These are phyloP conservation scores for Tinea trinotella DNA, from an alignment of 2,888 invertebrate species.

Conservation along the genomic window DNA sequence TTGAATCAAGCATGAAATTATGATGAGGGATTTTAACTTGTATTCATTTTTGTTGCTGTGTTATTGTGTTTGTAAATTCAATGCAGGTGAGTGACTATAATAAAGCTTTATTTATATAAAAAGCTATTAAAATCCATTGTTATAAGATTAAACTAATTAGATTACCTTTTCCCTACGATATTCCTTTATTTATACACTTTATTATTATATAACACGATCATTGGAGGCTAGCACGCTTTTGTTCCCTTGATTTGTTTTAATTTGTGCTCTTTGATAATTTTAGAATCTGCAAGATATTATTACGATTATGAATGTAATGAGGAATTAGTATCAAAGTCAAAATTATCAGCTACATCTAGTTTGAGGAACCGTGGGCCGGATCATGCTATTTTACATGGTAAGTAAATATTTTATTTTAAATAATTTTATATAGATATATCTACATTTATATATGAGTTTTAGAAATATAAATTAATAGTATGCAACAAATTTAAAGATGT, in stretches of 20 bases:
- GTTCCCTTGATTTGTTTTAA: too few species aligned
- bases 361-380: slow-evolving; percentile 87
- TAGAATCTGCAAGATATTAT: slow-evolving; percentile 57
- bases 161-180: neutral
- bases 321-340: slow-evolving; percentile 81
- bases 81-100: slow-evolving; percentile 56
- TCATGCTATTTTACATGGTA: slow-evolving; percentile 89
- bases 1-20: slow-evolving; percentile 55
- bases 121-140: neutral
- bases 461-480: too few species aligned
- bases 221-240: too few species aligned
- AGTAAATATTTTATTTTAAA: too few species aligned
- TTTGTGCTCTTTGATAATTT: slow-evolving; percentile 25
- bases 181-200: neutral
- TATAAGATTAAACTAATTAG: slow-evolving; percentile 2
- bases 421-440: too few species aligned
- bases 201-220: too few species aligned
- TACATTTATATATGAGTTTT: too few species aligned
- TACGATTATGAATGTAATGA: slow-evolving; percentile 81
- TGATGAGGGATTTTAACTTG: slow-evolving; percentile 56
- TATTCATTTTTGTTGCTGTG: slow-evolving; percentile 60
- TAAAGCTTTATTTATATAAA: neutral
- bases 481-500: too few species aligned
- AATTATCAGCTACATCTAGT: slow-evolving; percentile 84
- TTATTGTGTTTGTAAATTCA: slow-evolving; percentile 43